Percentiles rank a stretch among this genome's conserved stretches.
These are phyloP conservation scores for Sebastes flavidus DNA, from an alignment of 2,797 vertebrate genomes.

Conservation along the genomic window DNA sequence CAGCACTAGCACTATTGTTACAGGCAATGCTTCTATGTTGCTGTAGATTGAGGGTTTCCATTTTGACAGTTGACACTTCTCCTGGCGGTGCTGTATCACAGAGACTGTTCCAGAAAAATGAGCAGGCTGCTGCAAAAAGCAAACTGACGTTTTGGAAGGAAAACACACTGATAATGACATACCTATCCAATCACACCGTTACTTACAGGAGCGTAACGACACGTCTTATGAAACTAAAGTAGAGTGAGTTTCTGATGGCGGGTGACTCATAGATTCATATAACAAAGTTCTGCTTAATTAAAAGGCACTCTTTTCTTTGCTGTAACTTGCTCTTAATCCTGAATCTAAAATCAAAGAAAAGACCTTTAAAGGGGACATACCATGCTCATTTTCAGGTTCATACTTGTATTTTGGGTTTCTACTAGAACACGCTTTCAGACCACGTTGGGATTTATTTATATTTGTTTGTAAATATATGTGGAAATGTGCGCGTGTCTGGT, in stretches of 20 bases:
- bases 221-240: background rate
- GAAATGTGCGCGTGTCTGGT: too few relatives aligned
- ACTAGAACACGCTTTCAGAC: too few relatives aligned
- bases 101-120: slow-evolving; percentile 53
- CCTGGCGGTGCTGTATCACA: slow-evolving; percentile 50
- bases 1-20: slow-evolving; percentile 53
- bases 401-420: too few relatives aligned
- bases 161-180: slow-evolving; percentile 44
- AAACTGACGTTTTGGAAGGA: slow-evolving; percentile 17
- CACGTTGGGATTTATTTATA: too few relatives aligned
- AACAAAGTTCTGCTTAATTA: background rate
- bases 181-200: slow-evolving; percentile 10
- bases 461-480: too few relatives aligned
- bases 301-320: background rate
- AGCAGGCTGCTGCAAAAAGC: slow-evolving; percentile 42
- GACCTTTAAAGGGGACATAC: background rate
- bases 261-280: background rate
- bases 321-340: background rate
- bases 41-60: slow-evolving; percentile 66
- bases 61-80: slow-evolving; percentile 72
- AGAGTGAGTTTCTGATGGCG: background rate
- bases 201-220: background rate
- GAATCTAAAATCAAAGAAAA: background rate
- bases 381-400: too few relatives aligned
- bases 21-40: slow-evolving; percentile 44